Evolutionary conservation across 2,797 vertebrate species (phyloP).

Genomic region (Odontamblyopus lacepedii): DNA sequence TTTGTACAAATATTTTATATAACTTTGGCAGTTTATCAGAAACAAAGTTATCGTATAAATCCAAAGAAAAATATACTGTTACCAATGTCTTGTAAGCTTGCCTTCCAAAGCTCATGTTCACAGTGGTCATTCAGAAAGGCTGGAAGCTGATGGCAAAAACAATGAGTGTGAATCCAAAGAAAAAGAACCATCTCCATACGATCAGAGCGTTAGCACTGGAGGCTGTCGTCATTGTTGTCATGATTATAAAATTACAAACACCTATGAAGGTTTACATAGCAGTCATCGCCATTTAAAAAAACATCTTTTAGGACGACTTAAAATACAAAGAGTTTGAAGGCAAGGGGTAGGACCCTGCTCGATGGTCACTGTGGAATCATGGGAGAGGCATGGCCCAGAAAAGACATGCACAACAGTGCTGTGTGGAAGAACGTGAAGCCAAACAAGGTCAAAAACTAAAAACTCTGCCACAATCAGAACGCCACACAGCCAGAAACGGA

Average conservation of each 20-base stretch:
- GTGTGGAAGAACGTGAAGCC: slow-evolving; percentile 68
- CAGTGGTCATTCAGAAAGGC: slow-evolving; percentile 98
- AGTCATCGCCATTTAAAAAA: slow-evolving; percentile 91
- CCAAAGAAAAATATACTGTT: slow-evolving; percentile 85
- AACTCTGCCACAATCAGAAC: slow-evolving; percentile 70
- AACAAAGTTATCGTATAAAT: slow-evolving; percentile 85
- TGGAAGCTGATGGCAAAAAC: slow-evolving; percentile 79
- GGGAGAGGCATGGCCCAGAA: slow-evolving; percentile 74
- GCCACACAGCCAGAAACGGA: slow-evolving; percentile 77
- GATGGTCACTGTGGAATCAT: slow-evolving; percentile 69
- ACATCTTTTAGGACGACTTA: slow-evolving; percentile 80
- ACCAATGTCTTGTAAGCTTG: slow-evolving; percentile 84
- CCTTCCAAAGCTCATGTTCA: slow-evolving; percentile 92
- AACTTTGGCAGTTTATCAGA: slow-evolving; percentile 90
- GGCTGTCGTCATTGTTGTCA: slow-evolving; percentile 83
- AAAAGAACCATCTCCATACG: slow-evolving; percentile 82
- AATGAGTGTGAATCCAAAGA: slow-evolving; percentile 67
- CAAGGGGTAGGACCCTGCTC: slow-evolving; percentile 69
- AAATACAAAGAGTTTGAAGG: slow-evolving; percentile 80
- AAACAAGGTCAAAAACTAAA: slow-evolving; percentile 69
- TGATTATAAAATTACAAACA: slow-evolving; percentile 99
- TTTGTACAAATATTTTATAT: slow-evolving; percentile 84
- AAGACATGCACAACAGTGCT: slow-evolving; percentile 79
- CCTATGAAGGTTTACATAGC: slow-evolving; percentile 90
- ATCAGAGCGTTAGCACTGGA: slow-evolving; percentile 87